Base-by-base conservation (phyloP, 2,888 invertebrate species). In the Euspilapteryx auroguttella region DNA sequence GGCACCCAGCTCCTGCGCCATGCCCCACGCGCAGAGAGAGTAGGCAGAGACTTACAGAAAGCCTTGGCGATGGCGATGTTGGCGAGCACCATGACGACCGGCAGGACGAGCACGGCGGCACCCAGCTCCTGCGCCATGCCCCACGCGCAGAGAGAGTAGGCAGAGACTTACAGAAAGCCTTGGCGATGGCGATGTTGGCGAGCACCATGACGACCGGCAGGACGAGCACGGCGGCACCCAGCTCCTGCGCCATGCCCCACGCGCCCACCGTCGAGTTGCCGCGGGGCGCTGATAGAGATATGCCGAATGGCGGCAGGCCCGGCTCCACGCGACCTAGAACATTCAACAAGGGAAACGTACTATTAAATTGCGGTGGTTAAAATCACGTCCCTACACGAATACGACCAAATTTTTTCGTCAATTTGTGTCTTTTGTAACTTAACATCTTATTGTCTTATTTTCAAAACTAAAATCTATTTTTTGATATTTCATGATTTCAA, bases 51-150 rank as follows among this genome's bases (percentile, higher is more conserved):
- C 82, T 81, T 68, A 94, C 95, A 82, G 64, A 94, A 96, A 5
- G 93, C 87, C 73, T 95, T 96, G 9, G 94, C 94, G 41, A 97
- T 96, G 15, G 96, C 94, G 32, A 95, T 89, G 49, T 94, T 93
- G 28, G 94, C 94, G 34, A 96, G 69, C 32, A 96, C 86, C 35
- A 92, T 89, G 30, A 95, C 85, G 17, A 95, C 55, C 3, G 96
- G 94, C 41, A 94, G 73, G 36, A 96, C 81, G 29, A 88, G 44
- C 27, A 94, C 79, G 8, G 90, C 90, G 29, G 85, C 76, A 32
- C 92, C 89, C 32, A 95, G 78, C 44, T 82, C 78, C 33, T 78
- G 63, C 32, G 83, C 78, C 81, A 91, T 88, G 39, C 84, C 85
- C 17, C 17, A 17, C 17, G 17, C 8, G 17, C 5, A 25, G 14